A percentile compares a stretch with the other conserved stretches of the same genome.
These are phyloP conservation scores for Dasysyrphus tricinctus DNA, from an alignment of 2,888 invertebrate species.

Conservation along the genomic window DNA sequence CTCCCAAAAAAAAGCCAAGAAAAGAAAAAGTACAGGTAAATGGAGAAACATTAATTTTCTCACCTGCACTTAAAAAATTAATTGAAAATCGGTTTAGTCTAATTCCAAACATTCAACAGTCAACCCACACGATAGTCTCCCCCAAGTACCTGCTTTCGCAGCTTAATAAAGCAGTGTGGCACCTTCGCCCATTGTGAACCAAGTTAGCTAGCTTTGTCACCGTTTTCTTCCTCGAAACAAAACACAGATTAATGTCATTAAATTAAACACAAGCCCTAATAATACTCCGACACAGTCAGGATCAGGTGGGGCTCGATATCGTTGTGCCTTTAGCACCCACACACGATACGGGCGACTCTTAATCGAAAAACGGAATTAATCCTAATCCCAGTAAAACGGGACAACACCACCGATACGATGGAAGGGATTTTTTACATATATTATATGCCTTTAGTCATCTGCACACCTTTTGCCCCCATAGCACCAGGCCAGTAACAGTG, in stretches of 20 bases:
- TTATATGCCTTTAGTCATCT: conserved; percentile 15
- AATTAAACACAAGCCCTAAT: conserved; percentile 71
- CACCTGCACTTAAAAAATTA: conserved; percentile 56
- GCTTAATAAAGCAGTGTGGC: neutral
- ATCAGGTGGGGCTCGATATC: conserved; percentile 19
- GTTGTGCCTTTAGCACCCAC: conserved; percentile 19
- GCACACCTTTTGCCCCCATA: conserved; percentile 7
- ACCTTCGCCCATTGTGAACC: neutral
- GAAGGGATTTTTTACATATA: conserved; percentile 13
- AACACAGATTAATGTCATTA: conserved; percentile 73
- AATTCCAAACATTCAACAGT: conserved; percentile 68
- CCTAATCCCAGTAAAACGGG: conserved; percentile 67
- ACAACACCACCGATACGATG: conserved; percentile 44
- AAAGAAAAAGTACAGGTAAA: conserved; percentile 19
- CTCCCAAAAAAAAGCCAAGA: neutral
- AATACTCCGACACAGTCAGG: conserved; percentile 41
- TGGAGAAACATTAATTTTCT: conserved; percentile 47
- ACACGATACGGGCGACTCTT: conserved; percentile 44
- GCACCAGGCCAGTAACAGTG: neutral
- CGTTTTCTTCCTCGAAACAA: conserved; percentile 24
- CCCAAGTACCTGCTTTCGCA: neutral
- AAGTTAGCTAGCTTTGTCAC: conserved; percentile 28
- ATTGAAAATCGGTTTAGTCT: conserved; percentile 67
- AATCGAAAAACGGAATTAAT: conserved; percentile 70
- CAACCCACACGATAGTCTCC: conserved; percentile 38